Evolutionary conservation across 2,113 vertebrate genomes (phyloP), one percentile per base, ranked within the genome.

Genomic region (Pungitius pungitius): DNA sequence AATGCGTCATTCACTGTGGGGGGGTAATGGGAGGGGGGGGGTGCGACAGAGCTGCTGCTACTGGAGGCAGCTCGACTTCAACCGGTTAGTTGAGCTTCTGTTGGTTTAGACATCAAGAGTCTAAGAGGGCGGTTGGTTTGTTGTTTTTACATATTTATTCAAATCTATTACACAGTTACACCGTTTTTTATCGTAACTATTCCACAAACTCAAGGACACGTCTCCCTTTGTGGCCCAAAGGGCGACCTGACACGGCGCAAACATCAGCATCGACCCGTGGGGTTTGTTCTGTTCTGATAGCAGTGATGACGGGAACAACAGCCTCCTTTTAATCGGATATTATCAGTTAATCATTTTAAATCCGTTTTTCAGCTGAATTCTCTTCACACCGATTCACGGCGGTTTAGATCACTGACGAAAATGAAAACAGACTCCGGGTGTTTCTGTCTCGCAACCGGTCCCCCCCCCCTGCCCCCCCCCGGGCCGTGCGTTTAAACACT

Each of bases 221-320:
- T 83, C 42, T 69, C 26, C 69, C 75, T 84, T 68, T 80, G 72
- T 65, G 72, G 63, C 77, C 74, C 57, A 69, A 17, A 82, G 82
- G 78, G 78, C 62, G 89, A 88, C 80, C 62, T 89, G 87, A 88
- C 84, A 84, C 43, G 14, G 24, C n/a, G 59, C 83, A 84, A 85
- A 88, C 69, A 87, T 84, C 82, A 80, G 39, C 86, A 68, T 10
- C 33, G 57, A 69, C 71, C 77, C 82, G 15, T 73, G 43, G 1
- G 68, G 73, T 80, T 58, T 67, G 75, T 68, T 58, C 49, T 8
- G 22, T 15, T 37, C n/a, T n/a, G n/a, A n/a, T n/a, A n/a, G n/a
- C n/a, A n/a, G n/a, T n/a, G n/a, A n/a, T n/a, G n/a, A n/a, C n/a
- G n/a, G 2, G 9, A 6, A 51, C 24, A n/a, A 30, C 26, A 58